Evolutionary conservation across 2,113 vertebrate species (phyloP), one percentile per base, ranked within the genome.

Genomic region (Phylloscopus trochilus): DNA sequence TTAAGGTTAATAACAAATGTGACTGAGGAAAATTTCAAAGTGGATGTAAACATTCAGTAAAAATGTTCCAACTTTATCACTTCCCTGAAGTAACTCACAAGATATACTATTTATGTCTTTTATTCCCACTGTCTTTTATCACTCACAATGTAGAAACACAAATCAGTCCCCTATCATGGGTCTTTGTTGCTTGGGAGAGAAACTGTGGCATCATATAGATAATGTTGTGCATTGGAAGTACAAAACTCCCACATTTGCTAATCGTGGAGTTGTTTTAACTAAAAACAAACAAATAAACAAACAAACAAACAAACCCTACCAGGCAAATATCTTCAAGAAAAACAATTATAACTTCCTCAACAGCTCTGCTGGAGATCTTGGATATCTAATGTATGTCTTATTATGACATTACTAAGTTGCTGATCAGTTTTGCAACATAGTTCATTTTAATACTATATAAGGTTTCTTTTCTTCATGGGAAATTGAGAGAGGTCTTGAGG

Each of bases 141-240:
- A 5, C 6, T n/a, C 31, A 41, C 26, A 60, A 24, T 26, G 27
- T 33, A 68, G 47, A 72, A 85, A 41, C 4, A 55, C 9, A 10
- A 12, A 63, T 66, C 10, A 59, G 23, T 31, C 6, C 20, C 7
- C 15, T 67, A 1, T 19, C 56, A 35, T 0, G 2, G 5, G 1
- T 2, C 63, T 10, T 59, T 5, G 3, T 26, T 33, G 2, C 43
- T 19, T 16, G 44, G 4, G 2, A 3, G 6, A 67, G 17, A 79
- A 87, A 44, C 15, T 62, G 5, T 44, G 4, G 3, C 24, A 55
- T 47, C 53, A 43, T 4, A 72, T 16, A 47, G 21, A 64, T 87
- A 79, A 63, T 51, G 9, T 4, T 46, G 4, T 33, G 3, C 14
- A 62, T 8, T 52, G 30, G 3, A 78, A 70, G 20, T 27, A 35